A percentile compares a stretch with the other conserved stretches of the same genome.
phyloP scores from a whole-genome alignment of 2,888 invertebrate genomes.

The Perdita meconis region DNA sequence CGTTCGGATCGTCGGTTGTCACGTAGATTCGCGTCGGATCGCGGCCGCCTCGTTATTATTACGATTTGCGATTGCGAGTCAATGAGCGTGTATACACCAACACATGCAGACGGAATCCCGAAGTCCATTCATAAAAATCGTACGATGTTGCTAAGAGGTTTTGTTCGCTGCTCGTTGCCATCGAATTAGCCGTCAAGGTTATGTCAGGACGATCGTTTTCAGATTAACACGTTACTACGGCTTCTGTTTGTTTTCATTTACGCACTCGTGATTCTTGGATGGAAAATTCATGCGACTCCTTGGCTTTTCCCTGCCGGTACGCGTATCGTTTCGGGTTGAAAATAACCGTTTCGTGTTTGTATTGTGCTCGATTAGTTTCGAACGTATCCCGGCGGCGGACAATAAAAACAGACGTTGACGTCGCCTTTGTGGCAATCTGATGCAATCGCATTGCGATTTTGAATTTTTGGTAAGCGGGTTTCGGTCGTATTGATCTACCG shows the following conservation, averaged over 20 bases:
- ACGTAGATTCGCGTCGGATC: not conserved
- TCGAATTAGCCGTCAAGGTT: slow-evolving; percentile 29
- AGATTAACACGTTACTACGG: slow-evolving; percentile 15
- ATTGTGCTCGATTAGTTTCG: slow-evolving; percentile 26
- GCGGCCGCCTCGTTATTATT: slow-evolving; percentile 17
- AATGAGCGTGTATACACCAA: slow-evolving; percentile 56
- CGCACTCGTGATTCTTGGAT: too few relatives aligned
- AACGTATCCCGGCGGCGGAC: slow-evolving; percentile 23
- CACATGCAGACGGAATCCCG: slow-evolving; percentile 42
- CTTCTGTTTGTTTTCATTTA: slow-evolving; percentile 53
- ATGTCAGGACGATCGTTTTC: slow-evolving; percentile 10
- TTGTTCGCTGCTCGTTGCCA: slow-evolving; percentile 41
- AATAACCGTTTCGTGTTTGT: slow-evolving; percentile 19
- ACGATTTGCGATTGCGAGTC: slow-evolving; percentile 36
- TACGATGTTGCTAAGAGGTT: slow-evolving; percentile 65
- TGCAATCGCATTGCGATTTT: slow-evolving; percentile 53
- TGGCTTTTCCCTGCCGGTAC: slow-evolving; percentile 17
- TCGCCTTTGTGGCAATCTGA: slow-evolving; percentile 39
- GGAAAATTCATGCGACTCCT: too few relatives aligned
- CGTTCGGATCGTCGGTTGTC: not conserved
- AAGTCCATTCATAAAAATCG: slow-evolving; percentile 74
- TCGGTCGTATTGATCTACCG: slow-evolving; percentile 41
- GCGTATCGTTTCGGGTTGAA: slow-evolving; percentile 30
- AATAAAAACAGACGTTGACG: slow-evolving; percentile 45
- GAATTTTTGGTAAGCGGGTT: slow-evolving; percentile 32